Percentiles rank a stretch among this genome's conserved stretches.
Conservation (phyloP, 92 coral and sea anemone genomes). For the Parazoanthus darwini region DNA sequence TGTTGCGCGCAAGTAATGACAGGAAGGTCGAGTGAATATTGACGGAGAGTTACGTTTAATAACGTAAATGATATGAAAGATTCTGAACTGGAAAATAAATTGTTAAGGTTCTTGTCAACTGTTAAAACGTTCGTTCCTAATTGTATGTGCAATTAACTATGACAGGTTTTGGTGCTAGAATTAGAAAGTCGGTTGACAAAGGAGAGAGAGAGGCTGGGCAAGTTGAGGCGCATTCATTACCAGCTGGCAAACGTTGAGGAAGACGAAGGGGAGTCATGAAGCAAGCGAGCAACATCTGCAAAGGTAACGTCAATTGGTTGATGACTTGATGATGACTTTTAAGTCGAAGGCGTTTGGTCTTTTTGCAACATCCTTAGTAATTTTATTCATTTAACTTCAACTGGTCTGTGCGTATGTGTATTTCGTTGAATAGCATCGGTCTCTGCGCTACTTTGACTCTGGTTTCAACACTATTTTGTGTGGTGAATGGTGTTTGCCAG, state of each 20-base stretch:
- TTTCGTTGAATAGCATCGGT: not conserved
- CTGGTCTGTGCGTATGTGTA: not conserved
- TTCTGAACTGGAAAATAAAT: too few species aligned
- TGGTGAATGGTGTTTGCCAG: not conserved
- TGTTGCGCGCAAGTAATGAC: too few species aligned
- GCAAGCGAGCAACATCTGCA: not conserved
- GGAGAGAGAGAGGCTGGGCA: constrained; percentile 91
- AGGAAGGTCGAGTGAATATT: too few species aligned
- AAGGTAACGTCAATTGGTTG: not conserved
- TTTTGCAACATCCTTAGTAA: too few species aligned
- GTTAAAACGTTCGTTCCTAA: not conserved
- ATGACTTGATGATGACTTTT: too few species aligned
- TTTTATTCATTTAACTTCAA: too few species aligned
- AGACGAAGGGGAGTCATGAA: constrained; percentile 39
- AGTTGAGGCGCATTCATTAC: constrained; percentile 87
- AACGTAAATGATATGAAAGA: not conserved
- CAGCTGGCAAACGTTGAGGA: constrained; percentile 95
- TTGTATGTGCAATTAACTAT: not conserved
- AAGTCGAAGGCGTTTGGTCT: too few species aligned
- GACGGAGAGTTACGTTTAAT: too few species aligned
- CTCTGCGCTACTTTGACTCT: not conserved
- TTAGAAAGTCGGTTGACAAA: constrained; percentile 90
- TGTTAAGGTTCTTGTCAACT: not conserved
- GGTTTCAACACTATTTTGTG: too few species aligned
- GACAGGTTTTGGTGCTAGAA: constrained; percentile 87